phyloP scores from a whole-genome alignment of 2,113 vertebrate species.

The Mus musculus region DNA sequence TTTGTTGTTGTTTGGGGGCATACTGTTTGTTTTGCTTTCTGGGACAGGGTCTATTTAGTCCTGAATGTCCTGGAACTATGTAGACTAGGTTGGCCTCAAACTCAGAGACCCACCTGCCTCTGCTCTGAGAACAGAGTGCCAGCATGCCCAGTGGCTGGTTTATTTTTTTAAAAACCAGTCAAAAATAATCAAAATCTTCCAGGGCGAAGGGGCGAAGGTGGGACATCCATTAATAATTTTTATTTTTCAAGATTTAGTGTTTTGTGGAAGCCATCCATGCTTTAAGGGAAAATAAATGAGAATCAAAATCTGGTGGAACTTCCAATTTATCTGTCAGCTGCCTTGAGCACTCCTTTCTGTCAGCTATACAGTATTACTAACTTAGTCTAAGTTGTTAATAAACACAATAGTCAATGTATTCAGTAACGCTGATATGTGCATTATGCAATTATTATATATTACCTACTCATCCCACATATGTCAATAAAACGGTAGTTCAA shows the following conservation, averaged over 20 bases:
- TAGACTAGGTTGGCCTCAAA: background rate
- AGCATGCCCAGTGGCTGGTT: background rate
- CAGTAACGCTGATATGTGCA: background rate
- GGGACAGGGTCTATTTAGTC: background rate
- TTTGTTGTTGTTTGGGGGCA: too few species aligned
- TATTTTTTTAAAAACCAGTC: background rate
- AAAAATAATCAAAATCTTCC: background rate
- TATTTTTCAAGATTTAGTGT: background rate
- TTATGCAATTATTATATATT: background rate
- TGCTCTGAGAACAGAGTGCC: background rate
- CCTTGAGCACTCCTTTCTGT: background rate
- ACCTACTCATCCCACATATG: background rate
- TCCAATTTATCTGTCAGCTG: background rate
- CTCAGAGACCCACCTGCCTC: background rate
- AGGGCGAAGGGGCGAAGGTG: background rate
- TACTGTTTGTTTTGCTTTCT: background rate
- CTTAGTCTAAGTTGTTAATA: constrained; percentile 34
- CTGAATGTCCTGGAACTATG: background rate
- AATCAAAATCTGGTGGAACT: background rate
- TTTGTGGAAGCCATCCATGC: background rate
- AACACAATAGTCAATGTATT: background rate
- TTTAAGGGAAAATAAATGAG: constrained; percentile 21
- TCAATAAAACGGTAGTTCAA: background rate
- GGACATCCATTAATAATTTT: background rate
- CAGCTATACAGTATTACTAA: background rate